Percentiles rank a stretch among this genome's conserved stretches.
phyloP scores from a whole-genome alignment of 2,888 invertebrate species.

The Proisotoma minuta region DNA sequence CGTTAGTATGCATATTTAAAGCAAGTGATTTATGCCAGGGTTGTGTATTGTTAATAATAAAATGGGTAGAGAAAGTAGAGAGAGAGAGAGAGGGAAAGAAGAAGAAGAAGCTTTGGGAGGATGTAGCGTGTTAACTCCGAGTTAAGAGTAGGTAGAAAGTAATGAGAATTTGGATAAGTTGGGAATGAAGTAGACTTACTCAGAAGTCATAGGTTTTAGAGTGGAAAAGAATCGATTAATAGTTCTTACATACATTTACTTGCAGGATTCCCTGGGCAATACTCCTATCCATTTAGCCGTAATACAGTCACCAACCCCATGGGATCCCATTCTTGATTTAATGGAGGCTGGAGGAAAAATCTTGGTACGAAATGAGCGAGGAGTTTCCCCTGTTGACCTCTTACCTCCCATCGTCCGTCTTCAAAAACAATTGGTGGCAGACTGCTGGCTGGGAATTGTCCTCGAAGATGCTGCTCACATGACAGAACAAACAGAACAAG shows the following conservation, averaged over 20 bases:
- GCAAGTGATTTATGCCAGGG: no score
- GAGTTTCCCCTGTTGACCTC: constrained; percentile 56
- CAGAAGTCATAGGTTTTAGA: neutral
- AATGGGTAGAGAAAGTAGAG: no score
- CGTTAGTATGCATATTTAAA: no score
- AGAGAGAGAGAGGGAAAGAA: no score
- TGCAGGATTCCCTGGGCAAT: constrained; percentile 57
- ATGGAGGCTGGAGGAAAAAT: constrained; percentile 56
- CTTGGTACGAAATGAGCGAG: constrained; percentile 53
- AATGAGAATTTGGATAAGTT: neutral
- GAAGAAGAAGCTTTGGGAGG: no score
- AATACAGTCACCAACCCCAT: constrained; percentile 55
- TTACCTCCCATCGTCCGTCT: constrained; percentile 51
- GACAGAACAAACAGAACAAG: constrained; percentile 46
- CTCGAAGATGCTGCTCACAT: constrained; percentile 47
- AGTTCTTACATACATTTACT: neutral
- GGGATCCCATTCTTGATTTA: constrained; percentile 55
- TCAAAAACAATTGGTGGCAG: constrained; percentile 53
- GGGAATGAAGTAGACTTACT: neutral
- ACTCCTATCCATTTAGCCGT: constrained; percentile 59
- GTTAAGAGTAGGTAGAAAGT: neutral
- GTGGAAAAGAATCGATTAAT: neutral
- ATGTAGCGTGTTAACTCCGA: neutral
- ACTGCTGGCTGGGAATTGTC: constrained; percentile 50
- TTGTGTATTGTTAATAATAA: no score